A percentile compares a stretch with the other conserved stretches of the same genome.
Conservation (phyloP, 1,140 invertebrate genomes). For the Bombus waltoni region DNA sequence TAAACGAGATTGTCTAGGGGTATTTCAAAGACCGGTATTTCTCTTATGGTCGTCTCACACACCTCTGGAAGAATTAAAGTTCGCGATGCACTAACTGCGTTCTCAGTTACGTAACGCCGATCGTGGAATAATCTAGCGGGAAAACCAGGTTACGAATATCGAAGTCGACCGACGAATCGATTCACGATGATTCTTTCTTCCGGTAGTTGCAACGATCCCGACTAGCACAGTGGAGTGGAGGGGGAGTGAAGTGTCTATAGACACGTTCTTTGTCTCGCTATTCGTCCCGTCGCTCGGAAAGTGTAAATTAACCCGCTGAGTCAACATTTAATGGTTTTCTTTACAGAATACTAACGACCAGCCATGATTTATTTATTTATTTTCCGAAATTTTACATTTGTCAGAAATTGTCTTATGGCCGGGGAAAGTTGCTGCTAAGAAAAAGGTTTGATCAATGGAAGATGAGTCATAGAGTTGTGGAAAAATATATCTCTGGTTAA, state of each 20-base stretch:
- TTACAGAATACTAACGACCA: not conserved
- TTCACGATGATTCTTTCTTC: not conserved
- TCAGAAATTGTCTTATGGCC: not conserved
- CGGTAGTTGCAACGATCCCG: not conserved
- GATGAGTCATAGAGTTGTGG: not conserved
- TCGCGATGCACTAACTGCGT: not conserved
- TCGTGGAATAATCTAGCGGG: not conserved
- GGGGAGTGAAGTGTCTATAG: no score
- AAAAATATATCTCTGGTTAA: no score
- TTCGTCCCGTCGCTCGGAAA: not conserved
- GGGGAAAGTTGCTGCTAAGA: not conserved
- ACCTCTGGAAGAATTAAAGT: no score
- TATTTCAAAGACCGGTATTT: not conserved
- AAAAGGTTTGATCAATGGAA: not conserved
- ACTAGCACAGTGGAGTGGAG: fast-evolving
- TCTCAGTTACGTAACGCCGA: not conserved
- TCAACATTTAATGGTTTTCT: not conserved
- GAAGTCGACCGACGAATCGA: not conserved
- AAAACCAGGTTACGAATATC: not conserved
- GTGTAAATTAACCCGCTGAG: not conserved
- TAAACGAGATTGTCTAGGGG: not conserved
- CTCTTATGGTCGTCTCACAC: no score
- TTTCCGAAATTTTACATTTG: not conserved
- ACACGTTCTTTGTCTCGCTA: not conserved
- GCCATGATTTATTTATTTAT: no score